Evolutionary conservation across 2,888 invertebrate species (phyloP).

Genomic region (Yponomeuta evonymella): DNA sequence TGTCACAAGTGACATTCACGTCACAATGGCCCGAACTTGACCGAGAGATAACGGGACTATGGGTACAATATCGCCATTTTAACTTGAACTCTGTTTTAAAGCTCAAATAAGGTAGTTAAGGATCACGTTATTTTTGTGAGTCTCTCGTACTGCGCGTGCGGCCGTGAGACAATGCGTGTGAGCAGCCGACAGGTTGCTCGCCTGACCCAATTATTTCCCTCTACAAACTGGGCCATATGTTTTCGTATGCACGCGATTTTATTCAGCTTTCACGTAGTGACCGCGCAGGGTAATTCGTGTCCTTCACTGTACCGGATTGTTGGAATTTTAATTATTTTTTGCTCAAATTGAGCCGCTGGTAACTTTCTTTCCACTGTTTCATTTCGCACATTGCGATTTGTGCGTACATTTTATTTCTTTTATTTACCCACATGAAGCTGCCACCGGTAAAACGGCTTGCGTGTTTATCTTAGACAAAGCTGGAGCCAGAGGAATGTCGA

Average conservation of each 20-base stretch:
- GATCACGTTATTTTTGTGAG: neutral
- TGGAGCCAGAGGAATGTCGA: slow-evolving; percentile 33
- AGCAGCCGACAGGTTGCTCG: slow-evolving; percentile 68
- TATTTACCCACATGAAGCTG: neutral
- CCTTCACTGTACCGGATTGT: slow-evolving; percentile 1
- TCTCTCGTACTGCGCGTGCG: slow-evolving; percentile 23
- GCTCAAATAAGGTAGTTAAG: neutral
- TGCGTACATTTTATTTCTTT: neutral
- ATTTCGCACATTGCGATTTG: neutral
- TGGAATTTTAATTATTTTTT: neutral
- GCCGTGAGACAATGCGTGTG: slow-evolving; percentile 63
- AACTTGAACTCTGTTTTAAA: slow-evolving; percentile 3
- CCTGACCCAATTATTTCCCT: slow-evolving; percentile 67
- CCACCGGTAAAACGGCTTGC: slow-evolving; percentile 19
- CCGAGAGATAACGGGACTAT: slow-evolving; percentile 65
- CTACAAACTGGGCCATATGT: slow-evolving; percentile 53
- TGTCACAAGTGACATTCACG: slow-evolving; percentile 30
- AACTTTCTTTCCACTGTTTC: slow-evolving; percentile 3
- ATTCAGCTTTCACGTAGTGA: slow-evolving; percentile 49
- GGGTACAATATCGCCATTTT: slow-evolving; percentile 21
- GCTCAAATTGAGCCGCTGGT: neutral
- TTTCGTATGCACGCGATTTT: slow-evolving; percentile 62
- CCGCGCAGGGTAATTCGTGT: slow-evolving; percentile 13
- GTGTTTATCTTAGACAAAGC: slow-evolving; percentile 30
- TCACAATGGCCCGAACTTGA: slow-evolving; percentile 68